phyloP scores from a whole-genome alignment of 2,113 vertebrate genomes.

The Sisor rabdophorus region DNA sequence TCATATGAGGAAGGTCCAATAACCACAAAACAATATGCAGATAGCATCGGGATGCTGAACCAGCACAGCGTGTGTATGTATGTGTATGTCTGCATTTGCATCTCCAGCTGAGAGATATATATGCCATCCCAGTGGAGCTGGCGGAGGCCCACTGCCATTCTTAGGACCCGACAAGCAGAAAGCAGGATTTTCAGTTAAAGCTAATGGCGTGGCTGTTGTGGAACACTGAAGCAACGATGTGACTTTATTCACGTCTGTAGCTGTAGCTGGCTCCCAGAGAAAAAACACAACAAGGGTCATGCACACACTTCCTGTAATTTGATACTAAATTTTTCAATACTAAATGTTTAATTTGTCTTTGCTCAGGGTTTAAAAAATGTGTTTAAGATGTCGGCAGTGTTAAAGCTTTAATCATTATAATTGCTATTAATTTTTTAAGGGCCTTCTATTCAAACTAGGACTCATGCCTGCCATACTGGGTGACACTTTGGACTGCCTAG shows the following conservation, averaged over 20 bases:
- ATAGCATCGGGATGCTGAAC: neutral
- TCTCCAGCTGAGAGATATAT: conserved; percentile 6
- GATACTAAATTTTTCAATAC: neutral
- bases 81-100: neutral
- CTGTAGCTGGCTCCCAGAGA: conserved; percentile 4
- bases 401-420: neutral
- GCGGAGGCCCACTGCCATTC: neutral
- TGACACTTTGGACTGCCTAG: neutral
- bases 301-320: neutral
- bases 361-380: neutral
- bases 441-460: too few species aligned
- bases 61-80: neutral
- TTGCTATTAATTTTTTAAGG: neutral
- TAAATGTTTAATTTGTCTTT: neutral
- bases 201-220: neutral
- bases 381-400: neutral
- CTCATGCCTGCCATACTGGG: too few species aligned
- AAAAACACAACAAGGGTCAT: neutral
- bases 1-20: neutral
- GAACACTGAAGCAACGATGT: conserved; percentile 43
- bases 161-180: neutral
- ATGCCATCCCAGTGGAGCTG: neutral
- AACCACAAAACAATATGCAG: neutral
- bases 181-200: conserved; percentile 6
- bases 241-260: conserved; percentile 26